Conservation (phyloP, 2,888 invertebrate genomes). For the Parapristionchus giblindavisi region DNA sequence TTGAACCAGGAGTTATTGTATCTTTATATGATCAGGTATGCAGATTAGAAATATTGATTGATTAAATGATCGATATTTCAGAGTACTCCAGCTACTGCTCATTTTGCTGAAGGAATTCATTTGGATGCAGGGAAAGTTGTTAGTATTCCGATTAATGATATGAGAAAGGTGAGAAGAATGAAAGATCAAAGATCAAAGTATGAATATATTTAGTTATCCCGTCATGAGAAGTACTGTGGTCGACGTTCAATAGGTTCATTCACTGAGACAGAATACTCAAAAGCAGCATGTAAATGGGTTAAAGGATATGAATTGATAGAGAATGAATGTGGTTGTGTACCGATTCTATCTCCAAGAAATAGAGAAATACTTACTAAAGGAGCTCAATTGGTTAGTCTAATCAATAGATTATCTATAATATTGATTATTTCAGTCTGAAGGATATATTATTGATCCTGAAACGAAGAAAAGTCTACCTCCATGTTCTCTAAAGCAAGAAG, state of each 20-base stretch:
- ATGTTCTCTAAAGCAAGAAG: conserved; percentile 57
- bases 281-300: conserved; percentile 61
- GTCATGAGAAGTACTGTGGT: conserved; percentile 57
- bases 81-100: conserved; percentile 44
- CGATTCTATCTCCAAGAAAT: conserved; percentile 45
- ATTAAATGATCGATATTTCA: background rate
- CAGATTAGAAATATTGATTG: background rate
- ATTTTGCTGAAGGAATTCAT: conserved; percentile 62
- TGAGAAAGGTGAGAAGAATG: conserved; percentile 47
- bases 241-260: conserved; percentile 51
- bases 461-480: conserved; percentile 38
- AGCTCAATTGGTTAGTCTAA: conserved; percentile 7
- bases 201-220: conserved; percentile 42
- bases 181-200: background rate
- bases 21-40: conserved; percentile 54
- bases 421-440: background rate
- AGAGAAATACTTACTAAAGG: conserved; percentile 37
- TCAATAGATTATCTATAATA: background rate
- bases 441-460: background rate
- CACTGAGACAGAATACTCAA: conserved; percentile 54
- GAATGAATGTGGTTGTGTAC: conserved; percentile 45
- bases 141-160: conserved; percentile 63
- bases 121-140: conserved; percentile 63
- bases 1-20: conserved; percentile 60
- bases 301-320: conserved; percentile 42